Percentiles rank a stretch among this genome's conserved stretches.
Evolutionary conservation across 2,888 invertebrate genomes (phyloP).

Genomic region (Napeogenes inachia): DNA sequence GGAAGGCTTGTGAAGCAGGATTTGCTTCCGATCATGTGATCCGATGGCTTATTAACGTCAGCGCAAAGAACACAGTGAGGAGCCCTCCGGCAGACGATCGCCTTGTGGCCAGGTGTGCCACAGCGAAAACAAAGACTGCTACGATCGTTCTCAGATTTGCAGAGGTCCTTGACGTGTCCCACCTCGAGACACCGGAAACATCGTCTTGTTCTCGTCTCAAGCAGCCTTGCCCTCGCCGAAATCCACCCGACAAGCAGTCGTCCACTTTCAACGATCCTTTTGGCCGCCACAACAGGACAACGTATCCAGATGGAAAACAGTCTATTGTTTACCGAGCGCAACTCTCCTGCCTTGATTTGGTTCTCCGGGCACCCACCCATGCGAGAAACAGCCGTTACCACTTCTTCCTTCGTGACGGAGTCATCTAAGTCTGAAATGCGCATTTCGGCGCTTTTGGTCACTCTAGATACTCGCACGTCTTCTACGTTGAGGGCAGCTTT

Average conservation of each 20-base stretch:
- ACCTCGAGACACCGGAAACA: conserved; percentile 27
- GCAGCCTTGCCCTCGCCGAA: conserved; percentile 15
- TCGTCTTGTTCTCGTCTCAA: conserved; percentile 13
- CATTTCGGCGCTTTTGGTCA: conserved; percentile 13
- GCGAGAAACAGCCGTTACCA: conserved; percentile 15
- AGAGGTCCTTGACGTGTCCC: conserved; percentile 22
- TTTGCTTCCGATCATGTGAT: too few relatives aligned
- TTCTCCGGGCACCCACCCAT: conserved; percentile 12
- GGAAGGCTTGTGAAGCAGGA: too few relatives aligned
- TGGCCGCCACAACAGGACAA: conserved; percentile 26
- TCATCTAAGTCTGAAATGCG: conserved; percentile 28
- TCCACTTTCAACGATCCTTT: conserved; percentile 14
- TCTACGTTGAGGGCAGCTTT: too few relatives aligned
- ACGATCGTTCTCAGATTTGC: conserved; percentile 14
- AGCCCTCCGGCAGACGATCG: conserved; percentile 9
- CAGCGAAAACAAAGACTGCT: conserved; percentile 22
- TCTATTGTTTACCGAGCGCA: background rate
- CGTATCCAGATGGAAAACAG: conserved; percentile 9
- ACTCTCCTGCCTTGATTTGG: conserved; percentile 10
- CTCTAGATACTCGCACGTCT: too few relatives aligned
- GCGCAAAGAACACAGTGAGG: too few relatives aligned
- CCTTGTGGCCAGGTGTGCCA: conserved; percentile 25
- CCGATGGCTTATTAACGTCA: too few relatives aligned
- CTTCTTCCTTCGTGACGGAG: conserved; percentile 19
- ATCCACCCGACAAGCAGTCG: conserved; percentile 27